Conservation (phyloP, 2,113 vertebrate genomes). For the Lethenteron reissneri region DNA sequence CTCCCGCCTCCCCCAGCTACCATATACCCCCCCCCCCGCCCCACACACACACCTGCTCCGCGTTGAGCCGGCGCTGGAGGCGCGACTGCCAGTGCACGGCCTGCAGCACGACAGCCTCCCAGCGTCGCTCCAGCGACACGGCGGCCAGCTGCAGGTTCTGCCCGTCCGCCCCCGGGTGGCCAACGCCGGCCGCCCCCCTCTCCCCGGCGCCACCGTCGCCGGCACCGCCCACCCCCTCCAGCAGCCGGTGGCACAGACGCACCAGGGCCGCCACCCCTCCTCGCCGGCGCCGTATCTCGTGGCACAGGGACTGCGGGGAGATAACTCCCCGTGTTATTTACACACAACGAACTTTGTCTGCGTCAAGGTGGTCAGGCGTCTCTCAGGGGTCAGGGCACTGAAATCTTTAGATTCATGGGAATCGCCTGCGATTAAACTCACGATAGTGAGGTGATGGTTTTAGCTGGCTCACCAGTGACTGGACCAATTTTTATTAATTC, state of each 20-base stretch:
- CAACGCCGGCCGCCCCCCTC: too few species aligned
- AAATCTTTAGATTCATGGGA: too few species aligned
- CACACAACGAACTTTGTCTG: neutral
- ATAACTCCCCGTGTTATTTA: conserved; percentile 8
- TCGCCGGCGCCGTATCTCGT: conserved; percentile 54
- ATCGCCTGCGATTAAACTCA: too few species aligned
- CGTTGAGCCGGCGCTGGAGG: conserved; percentile 41
- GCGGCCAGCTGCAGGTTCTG: conserved; percentile 71
- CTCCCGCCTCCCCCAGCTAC: too few species aligned
- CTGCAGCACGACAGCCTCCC: conserved; percentile 98
- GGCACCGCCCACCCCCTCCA: conserved; percentile 44
- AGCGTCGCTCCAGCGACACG: conserved; percentile 79
- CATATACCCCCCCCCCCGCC: too few species aligned
- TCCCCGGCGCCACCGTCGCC: too few species aligned
- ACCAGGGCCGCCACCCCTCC: conserved; percentile 64
- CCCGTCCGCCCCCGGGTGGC: conserved; percentile 46
- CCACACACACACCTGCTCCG: conserved; percentile 35
- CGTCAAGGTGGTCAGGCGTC: too few species aligned
- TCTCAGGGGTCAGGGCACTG: too few species aligned
- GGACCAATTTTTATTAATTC: too few species aligned
- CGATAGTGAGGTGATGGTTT: too few species aligned
- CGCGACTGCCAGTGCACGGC: conserved; percentile 80
- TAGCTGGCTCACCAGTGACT: too few species aligned
- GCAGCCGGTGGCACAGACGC: conserved; percentile 63
- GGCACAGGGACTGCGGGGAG: conserved; percentile 43